Base-by-base conservation (phyloP, 2,113 vertebrate species). In the Natator depressus region DNA sequence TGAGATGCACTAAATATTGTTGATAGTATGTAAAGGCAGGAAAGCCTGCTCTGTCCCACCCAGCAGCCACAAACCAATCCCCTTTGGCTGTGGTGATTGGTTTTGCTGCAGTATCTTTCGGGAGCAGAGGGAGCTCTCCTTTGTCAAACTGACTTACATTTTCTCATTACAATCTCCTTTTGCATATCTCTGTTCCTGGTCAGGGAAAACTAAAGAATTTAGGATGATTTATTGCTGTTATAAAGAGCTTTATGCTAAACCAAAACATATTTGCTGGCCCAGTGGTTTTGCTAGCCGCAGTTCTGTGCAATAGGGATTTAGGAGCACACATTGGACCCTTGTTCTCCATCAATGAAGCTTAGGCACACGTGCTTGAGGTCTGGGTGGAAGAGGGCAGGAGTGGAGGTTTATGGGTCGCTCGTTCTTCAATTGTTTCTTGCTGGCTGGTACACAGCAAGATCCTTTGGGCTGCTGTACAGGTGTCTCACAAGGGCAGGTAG, bases 181-280 rank as follows among this genome's bases (percentile, higher is more conserved):
- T 83, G 65, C 75, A 8, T 54, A 57, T 78, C 69, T 89, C 49
- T 94, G 84, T 80, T 89, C 25, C 46, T 38, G 20, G 4, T 53
- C 24, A 54, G 92, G 92, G 49, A 95, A 90, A 84, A n/a, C 47
- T 85, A 50, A 55, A 54, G 29, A 24, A 27, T 55, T 59, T 46
- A 72, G 42, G 51, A 59, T 49, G 91, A 95, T 94, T 81, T 92
- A 91, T 72, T 57, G n/a, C 5, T 80, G 84, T 87, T 85, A 84
- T 49, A 55, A 91, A 90, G 85, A 47, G 22, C 57, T 5, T 84
- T 55, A 62, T 42, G 2, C 47, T 78, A 82, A 94, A 95, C 4
- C 81, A 59, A 94, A 92, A 88, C 1, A 13, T 9, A 31, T 76
- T 92, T 82, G 49, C 54, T 4, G 85, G 51, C 35, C 46, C 13